Base-by-base conservation (phyloP, 2,888 invertebrate genomes). In the Tromatobia lineatoria region DNA sequence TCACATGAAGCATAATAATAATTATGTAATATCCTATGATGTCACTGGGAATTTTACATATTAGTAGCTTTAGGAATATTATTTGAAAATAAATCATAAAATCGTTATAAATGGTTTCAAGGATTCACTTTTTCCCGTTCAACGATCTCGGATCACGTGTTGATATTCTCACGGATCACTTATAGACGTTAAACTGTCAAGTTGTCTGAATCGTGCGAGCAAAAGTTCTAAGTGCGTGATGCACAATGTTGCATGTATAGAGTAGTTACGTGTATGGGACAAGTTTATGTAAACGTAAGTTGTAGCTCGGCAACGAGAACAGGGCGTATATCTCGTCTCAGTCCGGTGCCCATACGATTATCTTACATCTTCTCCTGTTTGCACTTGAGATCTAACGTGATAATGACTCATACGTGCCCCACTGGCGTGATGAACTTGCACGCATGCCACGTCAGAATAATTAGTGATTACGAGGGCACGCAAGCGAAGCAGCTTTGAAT, bases 321-420 rank as follows among this genome's bases (percentile, higher is more conserved):
- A 54, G 57, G 18, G 59, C 25, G 45, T 23, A 69, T 29, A 45
- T 45, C 13, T 38, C 70, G 69, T 82, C 76, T 57, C 81, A 71
- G 38, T 45, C 38, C 71, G 66, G 64, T 71, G 52, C 50, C 52
- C 76, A 18, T 29, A 18, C 34, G 71, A 76, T 81, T 66, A 81
- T 76, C 76, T 76, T 66, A 66, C 70, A 70, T 67, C 54, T 74
- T 61, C 74, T 71, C 66, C 57, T 66, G 76, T 76, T 71, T 82
- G 71, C 71, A 82, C 81, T 82, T 74, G 73, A 82, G 78, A 88
- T 87, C 85, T 67, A 86, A 74, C 80, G 80, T 74, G 86, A 87
- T 89, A 88, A 87, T 88, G 90, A 89, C 78, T 88, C 89, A 86
- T 74, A 84, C 84, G 83, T 77, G 85, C 78, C 34, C 78, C 73